Evolutionary conservation across 1,140 invertebrate genomes (phyloP), one percentile per base, ranked within the genome.

Genomic region (Episyrphus balteatus): DNA sequence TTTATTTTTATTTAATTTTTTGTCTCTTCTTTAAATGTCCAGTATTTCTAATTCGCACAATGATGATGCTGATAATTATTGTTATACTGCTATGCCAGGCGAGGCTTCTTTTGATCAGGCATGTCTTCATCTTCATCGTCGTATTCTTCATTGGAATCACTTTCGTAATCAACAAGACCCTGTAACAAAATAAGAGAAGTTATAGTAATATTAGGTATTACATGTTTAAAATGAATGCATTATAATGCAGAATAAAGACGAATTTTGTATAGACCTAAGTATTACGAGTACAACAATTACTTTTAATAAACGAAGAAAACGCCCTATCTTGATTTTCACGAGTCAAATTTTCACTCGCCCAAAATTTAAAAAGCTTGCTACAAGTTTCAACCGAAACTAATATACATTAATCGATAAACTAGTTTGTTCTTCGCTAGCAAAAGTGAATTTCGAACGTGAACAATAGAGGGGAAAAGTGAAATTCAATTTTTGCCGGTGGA

Each of bases 131-230:
- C 77, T 21, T 80, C 81, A 38, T 88, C 85, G 48, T 91, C 86
- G 44, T 93, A 91, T 54, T 95, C 92, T 56, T 94, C 92, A 57
- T 94, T 91, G 1, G 88, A 92, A 69, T 95, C 92, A 47, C 89
- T 92, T 62, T 95, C 92, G 68, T 96, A 97, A 67, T 96, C 92
- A 19, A 95, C 92, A 52, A 97, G 77, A 55, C 89, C 89, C 88
- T 92, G 59, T 32, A 65, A 68, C 58, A 55, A 52, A 46, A 54
- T 13, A 47, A 41, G 5, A 6, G 8, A 26, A 26, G n/a, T n/a
- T n/a, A n/a, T n/a, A n/a, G n/a, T n/a, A n/a, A n/a, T n/a, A n/a
- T n/a, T n/a, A 39, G 8, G 15, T 39, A 39, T 6, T 38, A 21
- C 19, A n/a, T 21, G 34, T 11, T 15, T 31, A 40, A 47, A 17